These are phyloP conservation scores for Chalcosyrphus nemorum DNA, from an alignment of 2,888 invertebrate species.

Conservation along the genomic window DNA sequence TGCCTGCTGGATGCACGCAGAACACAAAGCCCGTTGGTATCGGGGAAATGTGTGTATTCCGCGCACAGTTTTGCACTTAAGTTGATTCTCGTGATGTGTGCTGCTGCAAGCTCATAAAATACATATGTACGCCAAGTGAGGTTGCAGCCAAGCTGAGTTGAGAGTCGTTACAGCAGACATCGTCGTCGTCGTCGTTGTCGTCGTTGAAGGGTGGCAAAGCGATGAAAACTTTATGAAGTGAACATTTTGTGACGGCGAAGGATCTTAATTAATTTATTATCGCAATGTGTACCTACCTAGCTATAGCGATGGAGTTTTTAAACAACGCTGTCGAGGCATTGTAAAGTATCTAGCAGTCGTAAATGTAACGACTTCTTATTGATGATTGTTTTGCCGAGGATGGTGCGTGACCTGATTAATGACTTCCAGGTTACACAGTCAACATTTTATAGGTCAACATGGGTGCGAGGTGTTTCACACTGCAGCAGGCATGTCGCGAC, in stretches of 20 bases:
- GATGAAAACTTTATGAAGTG: slow-evolving; percentile 56
- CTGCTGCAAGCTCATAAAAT: slow-evolving; percentile 43
- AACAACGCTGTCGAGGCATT: slow-evolving; percentile 23
- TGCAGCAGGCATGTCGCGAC: too few relatives aligned
- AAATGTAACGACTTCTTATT: slow-evolving; percentile 43
- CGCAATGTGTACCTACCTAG: neutral
- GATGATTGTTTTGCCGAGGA: slow-evolving; percentile 15
- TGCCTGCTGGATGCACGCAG: slow-evolving; percentile 19
- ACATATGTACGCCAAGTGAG: too few relatives aligned
- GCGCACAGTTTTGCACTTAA: slow-evolving; percentile 47
- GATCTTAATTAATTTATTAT: slow-evolving; percentile 51
- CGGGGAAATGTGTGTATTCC: slow-evolving; percentile 37
- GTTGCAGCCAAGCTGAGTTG: neutral
- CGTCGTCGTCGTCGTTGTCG: too few relatives aligned
- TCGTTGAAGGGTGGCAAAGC: slow-evolving; percentile 36
- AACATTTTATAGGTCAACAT: too few relatives aligned
- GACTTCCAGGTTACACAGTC: too few relatives aligned
- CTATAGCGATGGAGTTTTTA: slow-evolving; percentile 29
- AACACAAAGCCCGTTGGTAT: neutral
- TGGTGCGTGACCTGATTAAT: slow-evolving; percentile 10
- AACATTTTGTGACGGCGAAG: slow-evolving; percentile 44
- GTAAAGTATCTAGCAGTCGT: slow-evolving; percentile 26
- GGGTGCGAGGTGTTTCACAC: too few relatives aligned
- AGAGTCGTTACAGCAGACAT: too few relatives aligned
- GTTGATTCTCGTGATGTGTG: slow-evolving; percentile 47